phyloP scores from a whole-genome alignment of 2,888 invertebrate species.

The Agelastica alni region DNA sequence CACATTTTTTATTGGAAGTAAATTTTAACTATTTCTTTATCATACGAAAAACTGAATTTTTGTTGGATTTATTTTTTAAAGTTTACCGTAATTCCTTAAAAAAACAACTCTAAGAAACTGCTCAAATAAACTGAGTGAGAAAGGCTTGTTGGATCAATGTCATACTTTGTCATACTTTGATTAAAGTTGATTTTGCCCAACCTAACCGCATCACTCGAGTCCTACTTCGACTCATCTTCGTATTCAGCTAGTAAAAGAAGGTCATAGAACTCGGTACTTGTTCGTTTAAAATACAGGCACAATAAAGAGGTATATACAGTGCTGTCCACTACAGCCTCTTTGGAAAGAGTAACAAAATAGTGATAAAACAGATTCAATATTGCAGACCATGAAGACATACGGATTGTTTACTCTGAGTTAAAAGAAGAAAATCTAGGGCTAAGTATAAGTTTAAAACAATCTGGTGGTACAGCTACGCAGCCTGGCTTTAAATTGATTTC shows the following conservation, averaged over 20 bases:
- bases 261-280: constrained; percentile 22
- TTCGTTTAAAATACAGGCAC: constrained; percentile 20
- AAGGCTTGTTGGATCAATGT: too few relatives aligned
- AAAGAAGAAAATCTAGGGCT: constrained; percentile 55
- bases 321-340: constrained; percentile 19
- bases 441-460: constrained; percentile 68
- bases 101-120: too few relatives aligned
- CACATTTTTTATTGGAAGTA: too few relatives aligned
- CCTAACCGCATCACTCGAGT: constrained; percentile 7
- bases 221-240: constrained; percentile 31
- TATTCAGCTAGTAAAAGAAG: constrained; percentile 27
- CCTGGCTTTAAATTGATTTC: constrained; percentile 67
- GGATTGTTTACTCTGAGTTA: background rate
- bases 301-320: constrained; percentile 20
- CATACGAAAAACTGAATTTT: too few relatives aligned
- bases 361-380: constrained; percentile 13
- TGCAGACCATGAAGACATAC: constrained; percentile 8
- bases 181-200: too few relatives aligned
- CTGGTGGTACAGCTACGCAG: constrained; percentile 75
- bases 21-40: too few relatives aligned
- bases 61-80: too few relatives aligned
- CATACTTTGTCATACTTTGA: too few relatives aligned
- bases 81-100: too few relatives aligned
- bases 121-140: too few relatives aligned
- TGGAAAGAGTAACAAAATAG: constrained; percentile 12